Percentiles rank a stretch among this genome's conserved stretches.
These are phyloP conservation scores for Anguilla pacifica DNA, from an alignment of 2,797 vertebrate genomes.

Conservation along the genomic window DNA sequence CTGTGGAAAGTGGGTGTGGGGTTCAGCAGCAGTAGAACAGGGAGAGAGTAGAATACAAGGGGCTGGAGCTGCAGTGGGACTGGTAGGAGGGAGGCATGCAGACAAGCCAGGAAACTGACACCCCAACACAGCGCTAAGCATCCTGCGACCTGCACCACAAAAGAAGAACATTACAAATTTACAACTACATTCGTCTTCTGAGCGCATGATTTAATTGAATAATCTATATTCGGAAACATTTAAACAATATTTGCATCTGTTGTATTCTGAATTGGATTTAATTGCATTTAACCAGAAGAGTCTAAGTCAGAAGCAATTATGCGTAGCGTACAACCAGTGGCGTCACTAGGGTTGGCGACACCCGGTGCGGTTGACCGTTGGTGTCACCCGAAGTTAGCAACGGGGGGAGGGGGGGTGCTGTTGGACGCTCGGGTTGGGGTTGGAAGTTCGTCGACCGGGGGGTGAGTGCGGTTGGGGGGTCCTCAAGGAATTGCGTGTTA, in stretches of 20 bases:
- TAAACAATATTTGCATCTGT: neutral
- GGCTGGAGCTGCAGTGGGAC: conserved; percentile 82
- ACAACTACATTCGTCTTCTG: neutral
- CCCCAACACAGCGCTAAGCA: conserved; percentile 83
- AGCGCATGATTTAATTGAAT: neutral
- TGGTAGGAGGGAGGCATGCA: conserved; percentile 70
- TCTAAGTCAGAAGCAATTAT: neutral
- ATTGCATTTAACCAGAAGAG: neutral
- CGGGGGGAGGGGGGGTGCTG: no score
- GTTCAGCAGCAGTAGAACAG: conserved; percentile 83
- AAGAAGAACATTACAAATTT: conserved; percentile 12
- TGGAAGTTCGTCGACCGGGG: no score
- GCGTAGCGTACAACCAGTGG: no score
- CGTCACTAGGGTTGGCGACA: no score
- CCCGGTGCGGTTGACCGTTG: no score
- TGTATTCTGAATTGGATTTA: neutral
- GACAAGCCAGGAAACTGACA: conserved; percentile 80
- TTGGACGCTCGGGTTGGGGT: no score
- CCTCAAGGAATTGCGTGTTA: no score
- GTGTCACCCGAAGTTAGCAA: no score
- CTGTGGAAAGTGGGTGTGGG: conserved; percentile 82
- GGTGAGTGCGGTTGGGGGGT: no score
- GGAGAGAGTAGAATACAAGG: conserved; percentile 81
- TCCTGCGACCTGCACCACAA: conserved; percentile 73
- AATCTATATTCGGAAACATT: neutral